Percentiles rank a stretch among this genome's conserved stretches.
Conservation (phyloP, 1,140 invertebrate species). For the Coenobita brevimanus region DNA sequence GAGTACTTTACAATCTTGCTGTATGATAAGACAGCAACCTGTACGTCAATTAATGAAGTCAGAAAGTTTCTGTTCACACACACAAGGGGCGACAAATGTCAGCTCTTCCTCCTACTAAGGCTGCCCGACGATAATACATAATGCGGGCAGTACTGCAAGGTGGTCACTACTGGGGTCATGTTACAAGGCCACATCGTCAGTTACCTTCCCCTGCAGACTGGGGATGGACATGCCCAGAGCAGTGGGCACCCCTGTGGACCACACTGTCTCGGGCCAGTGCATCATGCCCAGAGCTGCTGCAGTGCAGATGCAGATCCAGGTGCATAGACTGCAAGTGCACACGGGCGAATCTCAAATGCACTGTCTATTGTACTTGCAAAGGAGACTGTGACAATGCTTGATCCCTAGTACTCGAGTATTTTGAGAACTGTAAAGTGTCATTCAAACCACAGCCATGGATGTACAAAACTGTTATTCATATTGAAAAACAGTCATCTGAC, state of each 20-base stretch:
- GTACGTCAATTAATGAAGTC: too few relatives aligned
- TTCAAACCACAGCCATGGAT: too few relatives aligned
- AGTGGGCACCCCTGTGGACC: neutral
- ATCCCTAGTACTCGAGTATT: too few relatives aligned
- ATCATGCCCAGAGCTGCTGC: slow-evolving; percentile 11
- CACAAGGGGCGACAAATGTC: neutral
- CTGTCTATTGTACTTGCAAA: neutral
- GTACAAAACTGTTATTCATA: too few relatives aligned
- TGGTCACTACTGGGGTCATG: neutral
- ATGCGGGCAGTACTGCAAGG: slow-evolving; percentile 25
- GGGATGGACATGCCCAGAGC: slow-evolving; percentile 6
- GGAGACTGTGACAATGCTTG: slow-evolving; percentile 13
- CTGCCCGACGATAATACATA: neutral
- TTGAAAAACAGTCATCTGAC: too few relatives aligned
- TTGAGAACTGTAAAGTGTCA: too few relatives aligned
- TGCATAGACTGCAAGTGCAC: slow-evolving; percentile 41
- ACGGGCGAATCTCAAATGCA: slow-evolving; percentile 14
- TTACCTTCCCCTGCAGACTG: slow-evolving; percentile 20
- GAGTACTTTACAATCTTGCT: too few relatives aligned
- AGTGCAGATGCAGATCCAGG: slow-evolving; percentile 15
- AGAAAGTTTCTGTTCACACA: too few relatives aligned
- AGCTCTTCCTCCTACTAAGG: slow-evolving; percentile 6
- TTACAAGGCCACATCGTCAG: neutral
- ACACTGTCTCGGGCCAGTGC: slow-evolving; percentile 17
- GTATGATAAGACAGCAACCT: too few relatives aligned